phyloP scores from a whole-genome alignment of 2,113 vertebrate species.

The Oxyruncus cristatus region DNA sequence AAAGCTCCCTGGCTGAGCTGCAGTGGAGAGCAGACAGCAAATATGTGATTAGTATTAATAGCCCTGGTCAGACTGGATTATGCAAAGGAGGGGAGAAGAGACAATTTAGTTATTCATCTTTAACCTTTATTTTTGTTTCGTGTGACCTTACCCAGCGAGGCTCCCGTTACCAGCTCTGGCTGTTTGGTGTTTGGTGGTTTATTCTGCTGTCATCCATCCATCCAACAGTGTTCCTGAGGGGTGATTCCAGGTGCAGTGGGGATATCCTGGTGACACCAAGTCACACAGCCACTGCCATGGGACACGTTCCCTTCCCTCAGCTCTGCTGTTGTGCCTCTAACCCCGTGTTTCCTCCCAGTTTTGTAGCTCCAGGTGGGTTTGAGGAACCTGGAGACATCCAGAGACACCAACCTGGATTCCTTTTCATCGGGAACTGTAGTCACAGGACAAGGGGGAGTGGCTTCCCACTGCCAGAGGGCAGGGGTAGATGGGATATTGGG shows the following conservation, averaged over 20 bases:
- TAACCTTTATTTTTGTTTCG: constrained; percentile 14
- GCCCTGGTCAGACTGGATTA: not conserved
- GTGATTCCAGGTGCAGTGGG: not conserved
- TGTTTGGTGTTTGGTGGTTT: not conserved
- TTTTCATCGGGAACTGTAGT: not conserved
- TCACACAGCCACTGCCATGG: fast-evolving
- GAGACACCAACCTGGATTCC: fast-evolving
- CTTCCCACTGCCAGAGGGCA: not conserved
- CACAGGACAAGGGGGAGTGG: not conserved
- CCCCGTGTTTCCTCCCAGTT: fast-evolving
- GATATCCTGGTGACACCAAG: not conserved
- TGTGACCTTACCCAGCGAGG: not conserved
- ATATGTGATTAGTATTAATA: not conserved
- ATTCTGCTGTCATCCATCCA: not conserved
- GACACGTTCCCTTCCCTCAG: not conserved
- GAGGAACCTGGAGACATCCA: not conserved
- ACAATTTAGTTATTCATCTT: constrained; percentile 5
- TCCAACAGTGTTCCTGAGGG: fast-evolving
- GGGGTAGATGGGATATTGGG: not conserved
- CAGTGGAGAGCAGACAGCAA: not conserved
- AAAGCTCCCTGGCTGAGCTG: not conserved
- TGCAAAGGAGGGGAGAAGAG: not conserved
- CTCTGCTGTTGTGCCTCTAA: not conserved
- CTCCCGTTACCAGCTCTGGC: not conserved
- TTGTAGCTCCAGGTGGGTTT: not conserved